A percentile compares a stretch with the other conserved stretches of the same genome.
phyloP scores from a whole-genome alignment of 2,888 invertebrate species.

The Catocala fraxini region DNA sequence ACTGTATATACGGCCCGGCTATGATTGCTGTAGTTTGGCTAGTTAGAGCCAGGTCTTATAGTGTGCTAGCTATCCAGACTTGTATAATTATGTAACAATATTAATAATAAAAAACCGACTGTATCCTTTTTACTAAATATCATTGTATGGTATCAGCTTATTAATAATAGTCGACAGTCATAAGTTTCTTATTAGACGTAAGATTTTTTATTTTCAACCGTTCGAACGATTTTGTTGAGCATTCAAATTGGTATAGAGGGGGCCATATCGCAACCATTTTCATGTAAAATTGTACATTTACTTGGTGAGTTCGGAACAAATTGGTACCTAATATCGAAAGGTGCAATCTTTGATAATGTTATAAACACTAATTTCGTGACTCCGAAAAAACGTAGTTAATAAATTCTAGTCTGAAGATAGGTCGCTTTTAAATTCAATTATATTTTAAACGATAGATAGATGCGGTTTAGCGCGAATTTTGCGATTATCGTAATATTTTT shows the following conservation, averaged over 20 bases:
- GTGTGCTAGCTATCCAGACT: slow-evolving; percentile 9
- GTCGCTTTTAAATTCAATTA: slow-evolving; percentile 69
- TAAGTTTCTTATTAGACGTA: slow-evolving; percentile 43
- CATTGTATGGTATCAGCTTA: slow-evolving; percentile 22
- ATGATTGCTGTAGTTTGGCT: background rate
- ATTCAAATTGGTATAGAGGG: slow-evolving; percentile 33
- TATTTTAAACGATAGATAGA: slow-evolving; percentile 26
- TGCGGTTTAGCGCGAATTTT: slow-evolving; percentile 21
- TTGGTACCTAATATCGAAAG: slow-evolving; percentile 19
- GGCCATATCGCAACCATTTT: slow-evolving; percentile 56
- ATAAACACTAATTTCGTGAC: slow-evolving; percentile 66
- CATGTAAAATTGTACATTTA: slow-evolving; percentile 24
- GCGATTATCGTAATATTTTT: slow-evolving; percentile 14
- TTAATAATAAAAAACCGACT: slow-evolving; percentile 20
- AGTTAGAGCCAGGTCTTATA: background rate
- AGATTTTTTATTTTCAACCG: slow-evolving; percentile 45
- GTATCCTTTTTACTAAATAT: slow-evolving; percentile 36
- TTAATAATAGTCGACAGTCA: slow-evolving; percentile 31
- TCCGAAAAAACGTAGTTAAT: slow-evolving; percentile 68
- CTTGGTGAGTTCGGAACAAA: slow-evolving; percentile 15
- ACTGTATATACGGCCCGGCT: too few species aligned
- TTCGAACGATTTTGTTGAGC: slow-evolving; percentile 46
- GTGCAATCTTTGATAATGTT: slow-evolving; percentile 32
- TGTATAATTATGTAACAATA: slow-evolving; percentile 20
- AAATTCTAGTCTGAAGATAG: slow-evolving; percentile 81